Conservation (phyloP, 2,113 vertebrate genomes). For the Mesocricetus auratus region DNA sequence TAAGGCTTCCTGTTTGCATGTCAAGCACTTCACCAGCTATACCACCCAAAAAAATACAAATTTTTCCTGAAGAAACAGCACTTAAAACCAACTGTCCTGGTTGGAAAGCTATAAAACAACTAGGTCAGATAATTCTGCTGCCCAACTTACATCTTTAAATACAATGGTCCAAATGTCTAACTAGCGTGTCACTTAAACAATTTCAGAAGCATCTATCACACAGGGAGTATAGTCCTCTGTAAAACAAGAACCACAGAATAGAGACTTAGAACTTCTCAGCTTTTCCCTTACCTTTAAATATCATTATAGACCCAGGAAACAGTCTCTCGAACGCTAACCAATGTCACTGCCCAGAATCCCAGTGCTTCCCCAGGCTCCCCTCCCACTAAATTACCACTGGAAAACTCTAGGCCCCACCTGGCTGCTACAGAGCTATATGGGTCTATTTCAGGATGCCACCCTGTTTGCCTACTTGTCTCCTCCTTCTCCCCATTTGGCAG, state of each 20-base stretch:
- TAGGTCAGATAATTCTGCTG: background rate
- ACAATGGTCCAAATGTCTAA: background rate
- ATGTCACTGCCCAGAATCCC: background rate
- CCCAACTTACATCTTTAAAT: background rate
- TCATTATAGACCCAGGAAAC: background rate
- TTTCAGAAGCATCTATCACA: conserved; percentile 23
- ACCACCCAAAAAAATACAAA: background rate
- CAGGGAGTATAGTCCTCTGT: background rate
- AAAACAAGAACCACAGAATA: background rate
- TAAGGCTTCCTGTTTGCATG: background rate
- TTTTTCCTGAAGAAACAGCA: conserved; percentile 11
- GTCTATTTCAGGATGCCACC: background rate
- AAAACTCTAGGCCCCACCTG: background rate
- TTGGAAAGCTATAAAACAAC: conserved; percentile 10
- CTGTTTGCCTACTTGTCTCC: background rate
- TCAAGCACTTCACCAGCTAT: background rate
- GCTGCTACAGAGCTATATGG: background rate
- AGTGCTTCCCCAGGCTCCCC: background rate
- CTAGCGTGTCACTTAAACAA: background rate
- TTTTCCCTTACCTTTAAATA: conserved; percentile 33
- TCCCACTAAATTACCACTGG: background rate
- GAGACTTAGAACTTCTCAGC: background rate
- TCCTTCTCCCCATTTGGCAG: background rate
- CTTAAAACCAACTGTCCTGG: background rate
- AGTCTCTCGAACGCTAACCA: background rate